Conservation (phyloP, 1,140 invertebrate species). For the roundworm (Caenorhabditis elegans) region DNA sequence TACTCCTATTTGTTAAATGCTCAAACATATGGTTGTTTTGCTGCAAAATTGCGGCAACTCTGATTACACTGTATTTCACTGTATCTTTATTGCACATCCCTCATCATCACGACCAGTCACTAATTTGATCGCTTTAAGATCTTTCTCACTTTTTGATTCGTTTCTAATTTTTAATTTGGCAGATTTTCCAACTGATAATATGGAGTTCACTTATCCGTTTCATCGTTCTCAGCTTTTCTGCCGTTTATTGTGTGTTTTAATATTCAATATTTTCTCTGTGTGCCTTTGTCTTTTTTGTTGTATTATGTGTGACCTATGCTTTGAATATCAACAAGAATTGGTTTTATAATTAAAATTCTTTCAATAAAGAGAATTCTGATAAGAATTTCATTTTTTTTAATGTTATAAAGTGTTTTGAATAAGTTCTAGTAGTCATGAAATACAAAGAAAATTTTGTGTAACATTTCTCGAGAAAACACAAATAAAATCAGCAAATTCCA, state of each 20-base stretch:
- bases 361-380: too few relatives aligned
- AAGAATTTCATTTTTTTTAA: too few relatives aligned
- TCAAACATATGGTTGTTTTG: too few relatives aligned
- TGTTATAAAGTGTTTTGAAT: too few relatives aligned
- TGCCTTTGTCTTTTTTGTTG: slow-evolving; percentile 14
- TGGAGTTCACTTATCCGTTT: slow-evolving; percentile 5
- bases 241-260: not conserved
- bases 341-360: too few relatives aligned
- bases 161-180: not conserved
- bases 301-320: not conserved
- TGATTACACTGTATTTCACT: too few relatives aligned
- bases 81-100: not conserved
- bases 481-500: too few relatives aligned
- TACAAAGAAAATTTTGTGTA: too few relatives aligned
- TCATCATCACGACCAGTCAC: not conserved
- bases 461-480: too few relatives aligned
- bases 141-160: not conserved
- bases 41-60: too few relatives aligned
- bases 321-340: not conserved
- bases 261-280: not conserved
- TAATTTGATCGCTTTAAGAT: not conserved
- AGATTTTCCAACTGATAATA: not conserved
- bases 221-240: not conserved
- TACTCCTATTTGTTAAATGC: slow-evolving; percentile 36
- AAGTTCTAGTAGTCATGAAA: too few relatives aligned